Evolutionary conservation across 2,113 vertebrate genomes (phyloP).

Genomic region (Lepus europaeus): DNA sequence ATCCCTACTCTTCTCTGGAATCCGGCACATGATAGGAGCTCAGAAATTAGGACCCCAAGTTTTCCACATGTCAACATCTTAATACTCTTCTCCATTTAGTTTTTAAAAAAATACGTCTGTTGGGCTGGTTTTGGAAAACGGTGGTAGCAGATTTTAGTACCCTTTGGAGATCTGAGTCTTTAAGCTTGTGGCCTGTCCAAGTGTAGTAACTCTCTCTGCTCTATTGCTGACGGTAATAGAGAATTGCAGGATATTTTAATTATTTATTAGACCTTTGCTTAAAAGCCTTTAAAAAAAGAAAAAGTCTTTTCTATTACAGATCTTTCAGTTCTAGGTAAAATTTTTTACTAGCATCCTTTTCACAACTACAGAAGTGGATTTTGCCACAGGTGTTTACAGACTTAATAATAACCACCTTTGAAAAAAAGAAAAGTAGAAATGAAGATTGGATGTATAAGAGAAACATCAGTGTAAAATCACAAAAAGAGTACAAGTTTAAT

Average conservation of each 20-base stretch:
- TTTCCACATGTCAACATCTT: constrained; percentile 31
- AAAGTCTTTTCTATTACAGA: constrained; percentile 23
- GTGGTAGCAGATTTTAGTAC: constrained; percentile 38
- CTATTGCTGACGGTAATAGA: constrained; percentile 44
- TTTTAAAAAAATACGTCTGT: background rate
- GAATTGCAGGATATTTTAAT: constrained; percentile 19
- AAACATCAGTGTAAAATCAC: constrained; percentile 30
- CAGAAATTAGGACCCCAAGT: background rate
- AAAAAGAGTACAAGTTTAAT: constrained; percentile 35
- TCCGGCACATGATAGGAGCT: background rate
- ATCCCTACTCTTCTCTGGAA: background rate
- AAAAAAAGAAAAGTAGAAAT: background rate
- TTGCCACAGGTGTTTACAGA: constrained; percentile 48
- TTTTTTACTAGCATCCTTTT: constrained; percentile 24
- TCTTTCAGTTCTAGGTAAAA: constrained; percentile 51
- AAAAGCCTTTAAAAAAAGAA: background rate
- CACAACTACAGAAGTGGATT: constrained; percentile 11
- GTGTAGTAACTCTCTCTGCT: constrained; percentile 8
- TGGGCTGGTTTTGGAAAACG: constrained; percentile 42
- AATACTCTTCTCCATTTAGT: background rate
- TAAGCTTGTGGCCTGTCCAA: background rate
- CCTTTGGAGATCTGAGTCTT: constrained; percentile 31
- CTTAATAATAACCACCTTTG: background rate
- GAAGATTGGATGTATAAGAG: constrained; percentile 27
- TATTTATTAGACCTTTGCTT: background rate